Evolutionary conservation across 2,797 vertebrate genomes (phyloP), one percentile per base, ranked within the genome.

Genomic region (Hydrocynus forskahlii): DNA sequence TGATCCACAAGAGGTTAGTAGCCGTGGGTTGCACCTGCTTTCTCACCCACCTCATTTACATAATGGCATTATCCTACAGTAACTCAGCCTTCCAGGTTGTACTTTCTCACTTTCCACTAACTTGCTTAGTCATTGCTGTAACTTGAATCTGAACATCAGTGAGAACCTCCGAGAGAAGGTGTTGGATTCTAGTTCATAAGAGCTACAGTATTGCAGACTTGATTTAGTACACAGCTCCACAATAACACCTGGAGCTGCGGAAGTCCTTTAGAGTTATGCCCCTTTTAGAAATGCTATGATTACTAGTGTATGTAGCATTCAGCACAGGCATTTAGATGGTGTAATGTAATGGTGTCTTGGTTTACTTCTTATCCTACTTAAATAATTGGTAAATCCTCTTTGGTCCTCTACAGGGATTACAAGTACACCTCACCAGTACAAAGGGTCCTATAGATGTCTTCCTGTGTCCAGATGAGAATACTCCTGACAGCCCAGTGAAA

Each of bases 381-480:
- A 48, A 4, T 8, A n/a, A 1, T 14, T 35, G 2, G 35, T 38
- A 40, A 40, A 40, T n/a, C 7, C 55, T 67, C 17, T n/a, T 19
- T 10, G 35, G 0, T 1, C 19, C 13, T 88, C 85, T 85, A 76
- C 89, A 99, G 98, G 97, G 94, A 91, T 94, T 98, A 81, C 95
- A 97, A 86, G 96, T 99, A 87, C 97, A 98, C 88, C 94, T 99
- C 87, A 96, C 96, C 85, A 99, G 98, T 94, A 96, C 96, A 72
- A 97, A 96, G 92, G 97, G 97, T 73, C 96, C 97, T 48, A 98
- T 98, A 86, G 97, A 99, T 83, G 97, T 99, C 76, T 96, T 98
- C 82, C 89, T 99, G 83, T 98, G 97, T 91, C 96, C 96, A 74
- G 98, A 99, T 81, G 97, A 98, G 85, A 96, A 92, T 0, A 94